Evolutionary conservation across 2,797 vertebrate genomes (phyloP).

Genomic region (Ctenosaura bakeri): DNA sequence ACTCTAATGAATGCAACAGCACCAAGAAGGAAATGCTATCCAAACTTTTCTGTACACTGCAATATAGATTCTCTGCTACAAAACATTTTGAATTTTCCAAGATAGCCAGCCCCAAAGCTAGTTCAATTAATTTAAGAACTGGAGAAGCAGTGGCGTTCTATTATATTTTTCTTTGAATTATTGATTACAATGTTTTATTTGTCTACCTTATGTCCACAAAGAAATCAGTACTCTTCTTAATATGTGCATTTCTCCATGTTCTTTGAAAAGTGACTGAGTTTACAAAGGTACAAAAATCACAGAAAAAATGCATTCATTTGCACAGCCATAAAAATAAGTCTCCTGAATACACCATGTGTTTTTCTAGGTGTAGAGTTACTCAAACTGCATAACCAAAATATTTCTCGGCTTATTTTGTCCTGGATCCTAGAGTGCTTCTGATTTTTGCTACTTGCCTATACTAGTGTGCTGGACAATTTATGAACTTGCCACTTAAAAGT

Average conservation of each 20-base stretch:
- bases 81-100: conserved; percentile 6
- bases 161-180: background rate
- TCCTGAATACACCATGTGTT: conserved; percentile 59
- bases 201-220: background rate
- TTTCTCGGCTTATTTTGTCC: conserved; percentile 61
- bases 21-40: background rate
- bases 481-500: conserved; percentile 55
- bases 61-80: background rate
- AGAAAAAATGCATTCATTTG: conserved; percentile 61
- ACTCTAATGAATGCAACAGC: conserved; percentile 1
- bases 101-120: background rate
- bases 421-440: conserved; percentile 43
- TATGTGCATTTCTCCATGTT: conserved; percentile 12
- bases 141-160: background rate
- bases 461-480: conserved; percentile 26
- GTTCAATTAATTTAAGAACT: background rate
- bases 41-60: too few relatives aligned
- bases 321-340: conserved; percentile 68
- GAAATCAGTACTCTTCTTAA: background rate
- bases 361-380: conserved; percentile 70
- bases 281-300: conserved; percentile 37
- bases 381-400: conserved; percentile 45
- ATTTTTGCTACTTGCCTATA: conserved; percentile 39
- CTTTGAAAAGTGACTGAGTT: conserved; percentile 13
- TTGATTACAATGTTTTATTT: background rate